phyloP scores from a whole-genome alignment of 1,140 invertebrate genomes.

The Pogonomyrmex californicus region DNA sequence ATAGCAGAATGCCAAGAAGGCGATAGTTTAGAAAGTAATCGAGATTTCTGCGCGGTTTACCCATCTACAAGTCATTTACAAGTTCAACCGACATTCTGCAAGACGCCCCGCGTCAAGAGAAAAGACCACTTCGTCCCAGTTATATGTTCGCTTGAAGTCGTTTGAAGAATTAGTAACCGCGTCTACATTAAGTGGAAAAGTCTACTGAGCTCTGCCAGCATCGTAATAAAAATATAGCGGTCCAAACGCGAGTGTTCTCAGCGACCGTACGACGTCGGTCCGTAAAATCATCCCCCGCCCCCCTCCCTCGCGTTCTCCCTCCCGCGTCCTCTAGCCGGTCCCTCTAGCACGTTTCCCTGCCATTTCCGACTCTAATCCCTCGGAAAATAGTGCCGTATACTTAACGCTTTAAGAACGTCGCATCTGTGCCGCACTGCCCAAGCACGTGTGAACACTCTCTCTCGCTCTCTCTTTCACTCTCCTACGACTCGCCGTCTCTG shows the following conservation, averaged over 20 bases:
- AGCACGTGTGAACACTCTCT: conserved; percentile 63
- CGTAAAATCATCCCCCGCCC: conserved; percentile 48
- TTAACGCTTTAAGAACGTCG: conserved; percentile 75
- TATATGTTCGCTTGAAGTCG: conserved; percentile 40
- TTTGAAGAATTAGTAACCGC: conserved; percentile 63
- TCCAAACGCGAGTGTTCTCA: conserved; percentile 26
- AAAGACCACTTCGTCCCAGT: neutral
- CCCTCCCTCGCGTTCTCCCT: conserved; percentile 5
- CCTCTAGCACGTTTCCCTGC: conserved; percentile 35
- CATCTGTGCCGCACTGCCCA: conserved; percentile 68
- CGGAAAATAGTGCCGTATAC: conserved; percentile 73
- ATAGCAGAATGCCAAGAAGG: conserved; percentile 23
- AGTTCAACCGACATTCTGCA: neutral
- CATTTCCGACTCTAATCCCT: conserved; percentile 74
- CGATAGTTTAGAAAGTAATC: conserved; percentile 45
- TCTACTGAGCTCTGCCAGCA: conserved; percentile 28
- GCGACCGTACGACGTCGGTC: conserved; percentile 19
- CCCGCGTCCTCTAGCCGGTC: neutral
- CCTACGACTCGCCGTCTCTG: conserved; percentile 27
- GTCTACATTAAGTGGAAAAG: conserved; percentile 37
- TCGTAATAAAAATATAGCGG: conserved; percentile 73
- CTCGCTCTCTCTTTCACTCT: neutral
- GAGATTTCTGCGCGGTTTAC: neutral
- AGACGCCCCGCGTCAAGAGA: neutral
- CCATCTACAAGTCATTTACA: neutral